phyloP scores from a whole-genome alignment of 2,797 vertebrate species.

The Sebastolobus altivelis region DNA sequence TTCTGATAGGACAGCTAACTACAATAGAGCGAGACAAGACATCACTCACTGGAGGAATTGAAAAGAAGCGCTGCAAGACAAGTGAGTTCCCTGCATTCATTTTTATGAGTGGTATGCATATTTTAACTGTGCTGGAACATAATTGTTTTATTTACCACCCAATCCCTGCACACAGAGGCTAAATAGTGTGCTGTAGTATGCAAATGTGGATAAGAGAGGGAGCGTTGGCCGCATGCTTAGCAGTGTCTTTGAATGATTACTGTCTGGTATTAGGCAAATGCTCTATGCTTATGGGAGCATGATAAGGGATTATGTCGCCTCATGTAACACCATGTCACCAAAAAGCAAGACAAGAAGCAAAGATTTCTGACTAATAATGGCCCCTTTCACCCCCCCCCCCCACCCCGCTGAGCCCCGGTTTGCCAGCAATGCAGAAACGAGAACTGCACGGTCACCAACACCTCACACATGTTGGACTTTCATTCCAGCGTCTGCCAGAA shows the following conservation, averaged over 20 bases:
- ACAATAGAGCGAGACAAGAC: slow-evolving; percentile 32
- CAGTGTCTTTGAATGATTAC: slow-evolving; percentile 71
- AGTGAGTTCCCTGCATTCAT: background rate
- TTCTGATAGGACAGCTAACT: slow-evolving; percentile 38
- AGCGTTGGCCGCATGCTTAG: slow-evolving; percentile 54
- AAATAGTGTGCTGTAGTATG: slow-evolving; percentile 40
- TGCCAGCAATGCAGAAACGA: slow-evolving; percentile 24
- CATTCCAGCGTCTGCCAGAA: slow-evolving; percentile 10
- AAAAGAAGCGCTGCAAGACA: slow-evolving; percentile 9
- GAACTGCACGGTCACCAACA: background rate
- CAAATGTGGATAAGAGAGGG: slow-evolving; percentile 59
- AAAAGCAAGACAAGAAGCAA: slow-evolving; percentile 62
- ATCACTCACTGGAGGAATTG: slow-evolving; percentile 8
- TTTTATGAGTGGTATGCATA: slow-evolving; percentile 16
- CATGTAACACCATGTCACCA: slow-evolving; percentile 62
- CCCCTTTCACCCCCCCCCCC: background rate
- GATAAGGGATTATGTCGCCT: slow-evolving; percentile 75
- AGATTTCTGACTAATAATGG: slow-evolving; percentile 56
- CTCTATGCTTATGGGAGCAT: slow-evolving; percentile 61
- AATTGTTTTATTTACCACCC: slow-evolving; percentile 49
- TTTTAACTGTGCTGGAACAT: slow-evolving; percentile 35
- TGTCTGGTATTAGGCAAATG: slow-evolving; percentile 72
- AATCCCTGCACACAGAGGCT: slow-evolving; percentile 22
- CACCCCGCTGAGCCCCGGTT: background rate
- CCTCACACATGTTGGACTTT: slow-evolving; percentile 13